Base-by-base conservation (phyloP, 2,113 vertebrate genomes). In the Climacteris rufus region DNA sequence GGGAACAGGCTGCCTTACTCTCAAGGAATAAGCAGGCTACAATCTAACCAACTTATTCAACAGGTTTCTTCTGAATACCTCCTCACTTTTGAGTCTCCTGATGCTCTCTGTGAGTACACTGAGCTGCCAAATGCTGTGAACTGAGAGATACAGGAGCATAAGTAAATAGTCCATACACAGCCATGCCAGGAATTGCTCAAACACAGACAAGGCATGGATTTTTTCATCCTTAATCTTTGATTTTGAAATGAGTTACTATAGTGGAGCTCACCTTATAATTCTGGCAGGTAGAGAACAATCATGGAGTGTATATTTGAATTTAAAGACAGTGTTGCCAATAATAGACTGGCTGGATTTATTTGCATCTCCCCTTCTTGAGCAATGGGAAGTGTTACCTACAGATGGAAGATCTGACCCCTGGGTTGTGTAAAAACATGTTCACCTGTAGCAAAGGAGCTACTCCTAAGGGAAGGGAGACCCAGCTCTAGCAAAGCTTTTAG, bases 371-470 rank as follows among this genome's bases (percentile, higher is more conserved):
- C 57, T 90, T 89, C 50, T 31, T 68, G 54, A 90, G 59, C 75
- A 94, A 96, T 8, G 8, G 79, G 49, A 93, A 94, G 60, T 84
- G 63, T 45, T 39, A 80, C 87, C 89, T 94, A 87, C 23, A 71
- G 93, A 40, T 35, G 15, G 30, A 94, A 96, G 76, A 95, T 70
- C 37, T 60, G 53, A 60, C 60, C 91, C 59, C 54, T n/a, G 91
- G 88, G 66, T 39, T 81, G 86, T 8, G 70, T 21, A 77, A 91
- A 96, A 95, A 92, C 45, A 53, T 15, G 61, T 61, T 53, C 69
- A 96, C 81, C 42, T 70, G 49, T 49, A 44, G 20, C 33, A 77
- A 92, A 89, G 93, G 74, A 94, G 79, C 79, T 96, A 76, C 75
- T 97, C 64, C 74, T 54, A 65, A 59, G 42, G 19, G 27, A 49